Conservation (phyloP, 2,797 vertebrate genomes). For the Cirrhinus mrigala region DNA sequence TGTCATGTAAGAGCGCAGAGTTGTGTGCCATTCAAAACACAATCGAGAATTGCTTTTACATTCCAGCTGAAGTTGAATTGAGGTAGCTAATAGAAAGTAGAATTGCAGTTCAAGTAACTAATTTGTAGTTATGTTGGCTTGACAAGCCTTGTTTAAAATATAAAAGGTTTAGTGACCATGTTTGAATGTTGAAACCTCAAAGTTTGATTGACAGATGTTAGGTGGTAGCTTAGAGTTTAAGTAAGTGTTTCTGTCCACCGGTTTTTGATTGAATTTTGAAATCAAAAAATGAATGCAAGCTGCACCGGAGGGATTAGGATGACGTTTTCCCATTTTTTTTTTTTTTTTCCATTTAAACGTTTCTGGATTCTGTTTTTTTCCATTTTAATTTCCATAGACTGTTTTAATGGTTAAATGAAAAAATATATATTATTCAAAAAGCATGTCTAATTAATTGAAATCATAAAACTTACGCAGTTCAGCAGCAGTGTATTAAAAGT, state of each 20-base stretch:
- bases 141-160: not conserved
- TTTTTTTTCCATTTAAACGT: no score
- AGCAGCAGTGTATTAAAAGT: no score
- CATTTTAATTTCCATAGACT: no score
- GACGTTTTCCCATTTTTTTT: not conserved
- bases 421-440: no score
- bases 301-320: not conserved
- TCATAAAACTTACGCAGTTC: no score
- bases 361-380: no score
- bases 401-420: no score
- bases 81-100: not conserved
- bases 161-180: not conserved
- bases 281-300: not conserved
- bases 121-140: not conserved
- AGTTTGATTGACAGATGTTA: not conserved
- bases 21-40: not conserved
- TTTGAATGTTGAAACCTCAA: not conserved
- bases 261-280: not conserved
- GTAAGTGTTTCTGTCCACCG: not conserved
- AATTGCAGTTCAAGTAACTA: not conserved
- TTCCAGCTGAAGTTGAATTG: not conserved
- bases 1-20: constrained; percentile 7
- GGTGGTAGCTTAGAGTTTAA: no score
- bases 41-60: not conserved
- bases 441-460: no score